Evolutionary conservation across 2,113 vertebrate species (phyloP).

Genomic region (Hepsetus odoe): DNA sequence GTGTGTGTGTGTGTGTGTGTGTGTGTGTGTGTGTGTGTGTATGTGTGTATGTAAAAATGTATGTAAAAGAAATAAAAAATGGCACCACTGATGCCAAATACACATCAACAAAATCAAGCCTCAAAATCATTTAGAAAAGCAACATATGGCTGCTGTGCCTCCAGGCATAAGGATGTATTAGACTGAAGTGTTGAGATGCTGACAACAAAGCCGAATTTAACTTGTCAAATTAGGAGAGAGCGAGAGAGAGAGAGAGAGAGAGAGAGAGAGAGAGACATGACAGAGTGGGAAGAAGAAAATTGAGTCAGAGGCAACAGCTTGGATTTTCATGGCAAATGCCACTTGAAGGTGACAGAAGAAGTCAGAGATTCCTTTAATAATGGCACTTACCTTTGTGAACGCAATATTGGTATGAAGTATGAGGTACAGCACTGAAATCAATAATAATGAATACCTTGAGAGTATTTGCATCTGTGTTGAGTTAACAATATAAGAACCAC

Average conservation of each 20-base stretch:
- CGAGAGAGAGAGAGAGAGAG: constrained; percentile 44
- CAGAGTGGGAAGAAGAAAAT: constrained; percentile 29
- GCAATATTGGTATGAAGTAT: no score
- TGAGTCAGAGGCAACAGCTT: constrained; percentile 41
- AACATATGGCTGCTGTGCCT: constrained; percentile 49
- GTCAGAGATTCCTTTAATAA: constrained; percentile 9
- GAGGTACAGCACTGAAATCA: no score
- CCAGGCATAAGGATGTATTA: constrained; percentile 43
- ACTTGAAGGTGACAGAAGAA: constrained; percentile 36
- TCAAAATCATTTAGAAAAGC: constrained; percentile 32
- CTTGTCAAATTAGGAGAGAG: constrained; percentile 55
- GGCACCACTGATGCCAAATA: constrained; percentile 32
- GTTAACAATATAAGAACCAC: neutral
- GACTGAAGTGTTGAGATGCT: constrained; percentile 38
- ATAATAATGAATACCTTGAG: no score
- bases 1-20: no score
- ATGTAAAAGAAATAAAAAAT: constrained; percentile 20
- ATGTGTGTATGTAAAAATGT: neutral
- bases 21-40: no score
- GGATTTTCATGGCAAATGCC: constrained; percentile 46
- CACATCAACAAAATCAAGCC: constrained; percentile 39
- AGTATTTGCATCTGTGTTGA: no score
- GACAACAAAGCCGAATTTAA: constrained; percentile 50
- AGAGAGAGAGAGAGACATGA: constrained; percentile 78
- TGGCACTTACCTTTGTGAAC: neutral